Conservation (phyloP, 1,140 invertebrate genomes). For the Melanaphis sacchari region DNA sequence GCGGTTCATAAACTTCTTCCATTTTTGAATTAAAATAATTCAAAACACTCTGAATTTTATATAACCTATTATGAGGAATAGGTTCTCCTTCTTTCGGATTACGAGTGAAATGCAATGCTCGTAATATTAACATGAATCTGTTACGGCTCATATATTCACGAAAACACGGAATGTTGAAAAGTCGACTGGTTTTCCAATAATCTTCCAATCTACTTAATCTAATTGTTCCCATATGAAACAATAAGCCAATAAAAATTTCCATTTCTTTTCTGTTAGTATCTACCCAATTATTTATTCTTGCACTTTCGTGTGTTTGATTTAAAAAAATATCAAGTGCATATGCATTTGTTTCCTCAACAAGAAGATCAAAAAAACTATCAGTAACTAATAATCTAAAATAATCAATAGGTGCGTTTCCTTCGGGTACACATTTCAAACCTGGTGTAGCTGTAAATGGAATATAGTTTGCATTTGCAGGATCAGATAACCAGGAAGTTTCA, state of each 20-base stretch:
- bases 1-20: constrained; percentile 59
- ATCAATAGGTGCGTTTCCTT: constrained; percentile 32
- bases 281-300: constrained; percentile 53
- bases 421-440: constrained; percentile 18
- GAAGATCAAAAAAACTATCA: constrained; percentile 57
- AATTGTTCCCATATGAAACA: constrained; percentile 58
- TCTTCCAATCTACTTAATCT: constrained; percentile 49
- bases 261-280: constrained; percentile 58
- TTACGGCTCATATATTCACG: constrained; percentile 61
- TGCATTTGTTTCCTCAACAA: constrained; percentile 59
- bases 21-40: constrained; percentile 58
- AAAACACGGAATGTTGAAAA: constrained; percentile 56
- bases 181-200: constrained; percentile 58
- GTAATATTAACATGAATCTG: constrained; percentile 62
- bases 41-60: constrained; percentile 60
- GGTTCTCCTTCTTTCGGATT: constrained; percentile 43
- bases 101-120: constrained; percentile 61
- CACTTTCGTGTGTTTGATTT: constrained; percentile 1
- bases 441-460: constrained; percentile 44
- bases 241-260: constrained; percentile 56
- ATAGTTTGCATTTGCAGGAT: constrained; percentile 10
- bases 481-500: not conserved
- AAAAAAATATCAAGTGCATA: constrained; percentile 51
- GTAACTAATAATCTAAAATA: constrained; percentile 50
- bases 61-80: constrained; percentile 57